Evolutionary conservation across 2,113 vertebrate genomes (phyloP).

Genomic region (Melanerpes formicivorus): DNA sequence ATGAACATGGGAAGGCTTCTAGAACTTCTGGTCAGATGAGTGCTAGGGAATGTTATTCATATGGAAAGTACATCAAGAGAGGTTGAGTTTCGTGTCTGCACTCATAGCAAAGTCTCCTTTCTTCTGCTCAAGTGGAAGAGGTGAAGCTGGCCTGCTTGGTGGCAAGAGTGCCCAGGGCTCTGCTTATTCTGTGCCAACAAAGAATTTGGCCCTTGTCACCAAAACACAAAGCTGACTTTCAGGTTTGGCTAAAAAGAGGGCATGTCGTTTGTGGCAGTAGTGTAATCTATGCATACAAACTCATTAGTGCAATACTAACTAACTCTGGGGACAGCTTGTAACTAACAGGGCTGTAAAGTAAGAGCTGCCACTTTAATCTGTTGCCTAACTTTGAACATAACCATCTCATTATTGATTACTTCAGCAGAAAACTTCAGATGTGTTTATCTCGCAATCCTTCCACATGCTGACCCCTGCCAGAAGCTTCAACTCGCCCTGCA

Average conservation of each 20-base stretch:
- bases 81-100: not conserved
- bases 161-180: rapidly evolving
- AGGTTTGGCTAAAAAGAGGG: not conserved
- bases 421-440: not conserved
- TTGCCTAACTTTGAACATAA: not conserved
- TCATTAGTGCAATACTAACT: rapidly evolving
- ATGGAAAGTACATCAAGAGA: not conserved
- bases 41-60: not conserved
- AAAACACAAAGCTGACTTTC: not conserved
- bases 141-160: rapidly evolving
- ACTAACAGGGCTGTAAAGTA: not conserved
- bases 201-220: not conserved
- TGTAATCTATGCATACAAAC: not conserved
- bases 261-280: not conserved
- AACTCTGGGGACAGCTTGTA: not conserved
- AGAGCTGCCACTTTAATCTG: not conserved
- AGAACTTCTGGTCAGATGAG: not conserved
- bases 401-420: not conserved
- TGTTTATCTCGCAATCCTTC: not conserved
- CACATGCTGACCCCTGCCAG: not conserved
- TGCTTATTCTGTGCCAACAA: not conserved
- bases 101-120: not conserved
- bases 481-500: not conserved
- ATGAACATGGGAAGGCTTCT: not conserved
- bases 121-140: not conserved